Evolutionary conservation across 1,140 invertebrate genomes (phyloP).

Genomic region (Harpegnathos saltator): DNA sequence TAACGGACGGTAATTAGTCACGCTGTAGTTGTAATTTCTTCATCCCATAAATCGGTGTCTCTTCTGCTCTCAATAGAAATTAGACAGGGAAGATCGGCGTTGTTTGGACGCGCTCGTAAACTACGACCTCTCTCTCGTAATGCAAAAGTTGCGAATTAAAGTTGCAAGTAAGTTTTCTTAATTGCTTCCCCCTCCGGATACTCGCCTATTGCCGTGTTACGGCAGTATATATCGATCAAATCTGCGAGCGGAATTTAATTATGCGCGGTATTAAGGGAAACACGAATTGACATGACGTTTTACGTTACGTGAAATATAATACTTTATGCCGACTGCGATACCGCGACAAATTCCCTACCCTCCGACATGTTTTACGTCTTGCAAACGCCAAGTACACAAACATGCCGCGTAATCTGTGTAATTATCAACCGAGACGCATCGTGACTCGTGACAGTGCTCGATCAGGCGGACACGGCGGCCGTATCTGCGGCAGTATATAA

Average conservation of each 20-base stretch:
- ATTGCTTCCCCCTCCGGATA: no score
- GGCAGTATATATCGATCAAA: no score
- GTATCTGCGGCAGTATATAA: slow-evolving; percentile 26
- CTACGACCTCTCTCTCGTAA: neutral
- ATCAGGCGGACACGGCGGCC: slow-evolving; percentile 5
- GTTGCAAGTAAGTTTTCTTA: no score
- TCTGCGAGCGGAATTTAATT: no score
- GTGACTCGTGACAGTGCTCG: neutral
- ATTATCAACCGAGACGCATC: neutral
- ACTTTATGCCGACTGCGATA: no score
- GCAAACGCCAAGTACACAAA: neutral
- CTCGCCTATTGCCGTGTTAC: no score
- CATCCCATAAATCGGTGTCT: slow-evolving; percentile 33
- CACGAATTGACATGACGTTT: no score
- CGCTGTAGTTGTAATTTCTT: slow-evolving; percentile 42
- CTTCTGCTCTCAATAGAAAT: neutral
- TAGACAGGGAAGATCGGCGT: neutral
- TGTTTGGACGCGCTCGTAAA: neutral
- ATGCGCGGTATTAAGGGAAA: no score
- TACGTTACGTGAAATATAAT: no score
- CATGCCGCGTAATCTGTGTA: neutral
- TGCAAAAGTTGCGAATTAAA: no score
- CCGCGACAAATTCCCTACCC: no score
- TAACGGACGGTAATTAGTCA: slow-evolving; percentile 51
- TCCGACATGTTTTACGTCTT: no score